Conservation (phyloP, 2,113 vertebrate species). For the Excalfactoria chinensis region DNA sequence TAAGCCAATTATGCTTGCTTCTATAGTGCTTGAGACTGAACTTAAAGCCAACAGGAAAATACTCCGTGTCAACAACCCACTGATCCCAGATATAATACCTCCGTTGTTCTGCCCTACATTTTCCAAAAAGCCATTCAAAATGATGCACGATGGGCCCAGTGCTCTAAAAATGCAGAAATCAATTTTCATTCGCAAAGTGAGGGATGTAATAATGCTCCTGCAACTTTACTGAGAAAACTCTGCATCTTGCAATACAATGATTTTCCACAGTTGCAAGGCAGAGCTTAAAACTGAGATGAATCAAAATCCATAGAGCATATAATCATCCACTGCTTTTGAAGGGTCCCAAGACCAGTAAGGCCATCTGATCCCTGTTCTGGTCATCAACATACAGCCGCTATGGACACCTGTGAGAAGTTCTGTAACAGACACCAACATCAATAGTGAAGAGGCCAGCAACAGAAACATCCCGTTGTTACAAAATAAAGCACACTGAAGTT, state of each 20-base stretch:
- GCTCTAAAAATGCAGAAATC: not conserved
- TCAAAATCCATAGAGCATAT: not conserved
- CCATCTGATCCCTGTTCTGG: not conserved
- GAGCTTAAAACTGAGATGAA: not conserved
- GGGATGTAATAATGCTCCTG: not conserved
- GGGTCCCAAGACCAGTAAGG: not conserved
- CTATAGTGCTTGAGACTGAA: not conserved
- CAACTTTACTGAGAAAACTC: not conserved
- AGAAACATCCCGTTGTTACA: not conserved
- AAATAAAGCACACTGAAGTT: not conserved
- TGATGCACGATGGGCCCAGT: rapidly evolving
- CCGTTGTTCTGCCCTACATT: not conserved
- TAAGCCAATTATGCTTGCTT: constrained; percentile 10
- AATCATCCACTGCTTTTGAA: not conserved
- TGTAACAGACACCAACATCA: not conserved
- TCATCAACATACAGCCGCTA: not conserved
- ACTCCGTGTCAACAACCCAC: not conserved
- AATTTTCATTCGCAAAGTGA: not conserved
- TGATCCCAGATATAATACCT: not conserved
- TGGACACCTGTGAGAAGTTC: not conserved
- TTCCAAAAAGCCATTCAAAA: constrained; percentile 1
- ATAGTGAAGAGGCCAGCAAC: not conserved
- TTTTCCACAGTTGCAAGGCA: not conserved
- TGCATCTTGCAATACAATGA: not conserved
- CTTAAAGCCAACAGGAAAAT: constrained; percentile 25